phyloP scores from a whole-genome alignment of 1,140 invertebrate genomes.

The Oedothorax gibbosus region DNA sequence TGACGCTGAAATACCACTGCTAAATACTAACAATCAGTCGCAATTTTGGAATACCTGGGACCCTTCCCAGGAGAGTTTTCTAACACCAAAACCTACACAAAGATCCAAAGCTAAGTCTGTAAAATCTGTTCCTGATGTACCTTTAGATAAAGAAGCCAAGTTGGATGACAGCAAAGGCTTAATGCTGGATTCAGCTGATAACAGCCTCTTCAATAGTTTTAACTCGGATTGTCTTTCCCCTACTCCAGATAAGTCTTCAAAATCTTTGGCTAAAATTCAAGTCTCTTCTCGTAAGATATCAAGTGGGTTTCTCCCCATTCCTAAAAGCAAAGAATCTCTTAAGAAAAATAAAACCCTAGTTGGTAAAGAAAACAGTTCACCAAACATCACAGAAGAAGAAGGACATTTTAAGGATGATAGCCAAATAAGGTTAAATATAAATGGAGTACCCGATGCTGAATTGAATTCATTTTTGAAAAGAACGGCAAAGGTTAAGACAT shows the following conservation, averaged over 20 bases:
- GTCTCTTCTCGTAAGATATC: not conserved
- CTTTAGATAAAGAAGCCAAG: not conserved
- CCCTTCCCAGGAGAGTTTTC: not conserved
- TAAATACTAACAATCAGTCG: not conserved
- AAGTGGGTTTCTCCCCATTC: not conserved
- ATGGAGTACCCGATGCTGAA: constrained; percentile 4
- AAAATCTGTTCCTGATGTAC: too few species aligned
- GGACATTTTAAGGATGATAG: not conserved
- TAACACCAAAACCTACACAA: not conserved
- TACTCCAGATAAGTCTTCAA: constrained; percentile 8
- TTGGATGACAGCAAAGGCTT: not conserved
- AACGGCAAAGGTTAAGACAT: not conserved
- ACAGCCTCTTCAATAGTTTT: constrained; percentile 36
- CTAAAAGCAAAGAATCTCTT: not conserved
- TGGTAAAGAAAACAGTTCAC: not conserved
- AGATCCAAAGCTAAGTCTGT: not conserved
- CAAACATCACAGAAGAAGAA: not conserved
- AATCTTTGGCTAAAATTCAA: not conserved
- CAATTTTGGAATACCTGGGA: constrained; percentile 35
- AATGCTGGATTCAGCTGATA: constrained; percentile 12
- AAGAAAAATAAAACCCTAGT: not conserved
- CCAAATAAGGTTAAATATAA: not conserved
- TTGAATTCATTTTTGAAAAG: not conserved
- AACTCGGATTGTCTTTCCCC: constrained; percentile 26
- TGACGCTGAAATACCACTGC: too few species aligned